Conservation (phyloP, 2,888 invertebrate species). For the Lissocephala sabroskyi region DNA sequence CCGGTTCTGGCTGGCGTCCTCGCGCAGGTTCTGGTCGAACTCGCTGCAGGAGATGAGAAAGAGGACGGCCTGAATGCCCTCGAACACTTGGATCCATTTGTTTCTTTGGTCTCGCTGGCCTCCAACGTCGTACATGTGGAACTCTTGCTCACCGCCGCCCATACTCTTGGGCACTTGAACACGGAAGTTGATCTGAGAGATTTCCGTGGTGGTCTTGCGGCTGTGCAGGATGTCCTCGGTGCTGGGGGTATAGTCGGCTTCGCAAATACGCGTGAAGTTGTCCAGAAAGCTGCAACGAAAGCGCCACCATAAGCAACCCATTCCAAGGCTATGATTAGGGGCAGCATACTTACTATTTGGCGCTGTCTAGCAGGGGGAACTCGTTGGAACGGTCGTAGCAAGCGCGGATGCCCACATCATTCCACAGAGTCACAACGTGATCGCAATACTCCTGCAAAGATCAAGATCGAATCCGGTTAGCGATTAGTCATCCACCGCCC, state of each 20-base stretch:
- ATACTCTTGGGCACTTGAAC: constrained; percentile 80
- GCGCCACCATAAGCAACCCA: neutral
- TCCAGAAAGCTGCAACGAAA: constrained; percentile 80
- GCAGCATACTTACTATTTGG: constrained; percentile 83
- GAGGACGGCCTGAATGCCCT: constrained; percentile 86
- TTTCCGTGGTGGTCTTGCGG: constrained; percentile 81
- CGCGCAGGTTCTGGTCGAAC: constrained; percentile 83
- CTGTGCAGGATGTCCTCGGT: constrained; percentile 85
- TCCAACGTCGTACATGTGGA: constrained; percentile 89
- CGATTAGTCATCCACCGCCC: neutral
- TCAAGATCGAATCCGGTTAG: neutral
- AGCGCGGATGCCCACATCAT: constrained; percentile 80
- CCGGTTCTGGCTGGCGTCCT: constrained; percentile 81
- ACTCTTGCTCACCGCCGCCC: constrained; percentile 81
- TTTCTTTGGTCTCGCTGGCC: constrained; percentile 86
- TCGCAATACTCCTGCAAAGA: constrained; percentile 80
- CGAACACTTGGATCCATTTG: constrained; percentile 90
- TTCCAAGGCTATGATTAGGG: neutral
- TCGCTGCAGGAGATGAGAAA: constrained; percentile 87
- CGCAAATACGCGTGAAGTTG: constrained; percentile 78
- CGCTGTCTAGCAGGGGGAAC: constrained; percentile 85
- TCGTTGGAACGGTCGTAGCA: constrained; percentile 82
- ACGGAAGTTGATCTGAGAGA: constrained; percentile 83
- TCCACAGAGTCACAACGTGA: constrained; percentile 79
- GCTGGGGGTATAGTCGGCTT: constrained; percentile 79